Evolutionary conservation across 2,113 vertebrate species (phyloP).

Genomic region (Emydura subglobosa): DNA sequence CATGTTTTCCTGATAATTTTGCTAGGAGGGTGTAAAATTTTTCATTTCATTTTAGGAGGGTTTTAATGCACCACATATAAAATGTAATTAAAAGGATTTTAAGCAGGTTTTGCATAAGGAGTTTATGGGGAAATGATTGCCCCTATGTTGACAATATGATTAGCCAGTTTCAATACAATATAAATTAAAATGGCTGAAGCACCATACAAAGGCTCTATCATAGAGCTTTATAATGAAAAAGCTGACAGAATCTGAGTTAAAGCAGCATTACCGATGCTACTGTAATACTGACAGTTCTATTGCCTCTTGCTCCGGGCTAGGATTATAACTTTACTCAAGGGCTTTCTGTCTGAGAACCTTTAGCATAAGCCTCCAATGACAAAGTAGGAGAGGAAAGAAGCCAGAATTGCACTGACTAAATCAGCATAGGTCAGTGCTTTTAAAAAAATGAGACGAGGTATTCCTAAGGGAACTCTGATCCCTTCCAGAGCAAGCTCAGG

Average conservation of each 20-base stretch:
- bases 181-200: constrained; percentile 55
- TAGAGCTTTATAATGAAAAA: constrained; percentile 53
- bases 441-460: constrained; percentile 13
- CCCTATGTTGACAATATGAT: constrained; percentile 41
- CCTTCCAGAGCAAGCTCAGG: not conserved
- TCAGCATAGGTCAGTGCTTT: constrained; percentile 7
- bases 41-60: rapidly evolving
- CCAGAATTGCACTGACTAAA: constrained; percentile 36
- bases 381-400: not conserved
- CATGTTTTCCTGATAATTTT: not conserved
- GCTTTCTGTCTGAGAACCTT: constrained; percentile 47
- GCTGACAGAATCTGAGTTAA: constrained; percentile 66
- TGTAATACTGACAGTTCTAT: constrained; percentile 51
- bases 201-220: constrained; percentile 22
- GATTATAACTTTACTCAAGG: constrained; percentile 61
- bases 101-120: not conserved
- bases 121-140: constrained; percentile 18
- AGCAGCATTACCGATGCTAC: constrained; percentile 39
- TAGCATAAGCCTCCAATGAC: constrained; percentile 28
- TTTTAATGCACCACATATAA: not conserved
- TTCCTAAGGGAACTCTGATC: not conserved
- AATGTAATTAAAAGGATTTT: not conserved
- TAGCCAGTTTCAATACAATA: constrained; percentile 44
- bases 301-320: constrained; percentile 46
- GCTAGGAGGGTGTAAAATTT: not conserved